Evolutionary conservation across 1,140 invertebrate species (phyloP).

Genomic region (Tetramorium simillimum): DNA sequence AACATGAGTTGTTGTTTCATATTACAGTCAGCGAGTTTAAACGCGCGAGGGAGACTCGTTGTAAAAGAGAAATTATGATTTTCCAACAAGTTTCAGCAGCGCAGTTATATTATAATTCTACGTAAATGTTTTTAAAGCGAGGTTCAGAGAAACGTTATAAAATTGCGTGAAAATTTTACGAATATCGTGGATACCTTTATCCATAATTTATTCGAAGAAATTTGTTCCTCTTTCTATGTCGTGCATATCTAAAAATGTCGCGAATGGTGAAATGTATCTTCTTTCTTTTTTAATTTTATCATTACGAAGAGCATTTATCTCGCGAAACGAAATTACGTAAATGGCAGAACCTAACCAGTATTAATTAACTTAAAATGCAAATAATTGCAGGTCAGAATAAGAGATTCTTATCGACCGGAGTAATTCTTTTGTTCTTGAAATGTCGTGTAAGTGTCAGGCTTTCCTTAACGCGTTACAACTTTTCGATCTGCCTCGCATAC

Average conservation of each 20-base stretch:
- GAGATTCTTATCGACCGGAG: neutral
- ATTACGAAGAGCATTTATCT: neutral
- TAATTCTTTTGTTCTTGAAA: neutral
- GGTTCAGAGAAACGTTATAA: neutral
- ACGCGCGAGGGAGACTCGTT: neutral
- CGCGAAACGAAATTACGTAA: neutral
- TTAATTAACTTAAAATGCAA: neutral
- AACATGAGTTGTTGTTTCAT: neutral
- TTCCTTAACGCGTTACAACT: neutral
- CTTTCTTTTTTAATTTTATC: neutral
- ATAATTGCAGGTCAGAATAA: neutral
- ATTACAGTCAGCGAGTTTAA: neutral
- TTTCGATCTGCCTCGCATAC: neutral
- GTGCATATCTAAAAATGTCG: neutral
- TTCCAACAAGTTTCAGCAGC: neutral
- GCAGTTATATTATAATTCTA: neutral
- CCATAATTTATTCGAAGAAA: neutral
- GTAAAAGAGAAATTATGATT: slow-evolving; percentile 16
- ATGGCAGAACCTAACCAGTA: neutral
- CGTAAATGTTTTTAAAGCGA: neutral
- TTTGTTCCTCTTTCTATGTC: neutral
- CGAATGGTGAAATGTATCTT: neutral
- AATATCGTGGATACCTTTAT: neutral
- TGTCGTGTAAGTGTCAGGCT: neutral
- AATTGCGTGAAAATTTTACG: neutral